Evolutionary conservation across 2,888 invertebrate species (phyloP), one percentile per base, ranked within the genome.

Genomic region (Meganola albula): DNA sequence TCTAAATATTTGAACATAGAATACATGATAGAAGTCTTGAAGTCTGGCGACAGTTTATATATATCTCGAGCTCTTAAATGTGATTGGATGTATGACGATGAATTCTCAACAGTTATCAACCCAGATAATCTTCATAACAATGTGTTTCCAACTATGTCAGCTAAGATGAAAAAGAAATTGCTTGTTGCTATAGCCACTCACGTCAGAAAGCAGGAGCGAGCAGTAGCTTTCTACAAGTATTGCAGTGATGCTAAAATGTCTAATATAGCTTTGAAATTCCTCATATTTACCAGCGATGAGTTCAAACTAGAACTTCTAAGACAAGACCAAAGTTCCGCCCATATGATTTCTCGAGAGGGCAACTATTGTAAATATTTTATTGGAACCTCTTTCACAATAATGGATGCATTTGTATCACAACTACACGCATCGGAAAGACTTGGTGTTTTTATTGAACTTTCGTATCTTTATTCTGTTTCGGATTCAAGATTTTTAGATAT

Each of bases 131-230:
- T 80, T 2, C 59, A 73, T 9, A 25, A 53, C 0, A 51, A 73
- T 23, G 43, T 79, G 12, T 73, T 79, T 36, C 72, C 79, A 3
- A 50, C 38, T 1, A 76, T 78, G 73, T 74, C 80, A 2, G 31
- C 44, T 1, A 74, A 71, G 58, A 73, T 75, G 68, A 74, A 62
- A 34, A 65, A 56, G 18, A 77, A 74, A 32, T 40, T 71, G 12
- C 41, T 80, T 4, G 47, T 52, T 9, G 41, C 48, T 1, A 53
- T 73, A 37, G 58, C 70, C 1, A 36, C 37, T 2, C 21, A 67
- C 27, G 10, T 78, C 2, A 61, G 39, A 35, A 53, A 60, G 41
- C 55, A 61, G 42, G 28, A 43, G 1, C 59, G 74, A 32, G 49
- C 59, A 7, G 36, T 37, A 8, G 31, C 32, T 3, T 80, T 78